A percentile compares a stretch with the other conserved stretches of the same genome.
Conservation (phyloP, 2,797 vertebrate genomes). For the Avahi laniger region DNA sequence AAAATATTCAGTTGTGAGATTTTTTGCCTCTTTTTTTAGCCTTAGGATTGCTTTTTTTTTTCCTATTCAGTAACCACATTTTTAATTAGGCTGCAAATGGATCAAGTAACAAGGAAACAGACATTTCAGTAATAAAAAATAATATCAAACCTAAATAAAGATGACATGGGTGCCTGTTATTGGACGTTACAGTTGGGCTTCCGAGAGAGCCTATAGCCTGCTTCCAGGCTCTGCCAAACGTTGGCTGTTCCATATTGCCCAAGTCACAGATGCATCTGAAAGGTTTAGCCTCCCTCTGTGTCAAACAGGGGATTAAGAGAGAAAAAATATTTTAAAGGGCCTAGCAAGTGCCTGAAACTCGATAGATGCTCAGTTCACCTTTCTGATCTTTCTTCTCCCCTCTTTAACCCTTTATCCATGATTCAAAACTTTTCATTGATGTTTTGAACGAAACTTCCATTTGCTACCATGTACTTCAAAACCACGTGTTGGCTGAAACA, state of each 20-base stretch:
- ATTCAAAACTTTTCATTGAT: background rate
- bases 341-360: background rate
- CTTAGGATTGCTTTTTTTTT: background rate
- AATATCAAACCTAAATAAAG: background rate
- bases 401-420: background rate
- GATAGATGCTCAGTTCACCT: background rate
- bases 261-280: background rate
- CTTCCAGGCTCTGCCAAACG: background rate
- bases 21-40: background rate
- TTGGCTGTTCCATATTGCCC: background rate
- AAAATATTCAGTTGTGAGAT: background rate
- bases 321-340: background rate
- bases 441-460: background rate
- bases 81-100: constrained; percentile 26
- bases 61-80: background rate
- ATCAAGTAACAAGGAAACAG: constrained; percentile 40
- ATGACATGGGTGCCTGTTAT: background rate
- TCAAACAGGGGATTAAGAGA: background rate
- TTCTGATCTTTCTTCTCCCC: background rate
- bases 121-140: background rate
- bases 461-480: fast-evolving
- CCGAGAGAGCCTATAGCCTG: background rate
- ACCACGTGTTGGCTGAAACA: background rate
- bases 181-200: background rate
- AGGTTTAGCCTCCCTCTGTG: background rate